These are phyloP conservation scores for Pangasius mekongensis DNA, from an alignment of 2,797 vertebrate species.

Conservation along the genomic window DNA sequence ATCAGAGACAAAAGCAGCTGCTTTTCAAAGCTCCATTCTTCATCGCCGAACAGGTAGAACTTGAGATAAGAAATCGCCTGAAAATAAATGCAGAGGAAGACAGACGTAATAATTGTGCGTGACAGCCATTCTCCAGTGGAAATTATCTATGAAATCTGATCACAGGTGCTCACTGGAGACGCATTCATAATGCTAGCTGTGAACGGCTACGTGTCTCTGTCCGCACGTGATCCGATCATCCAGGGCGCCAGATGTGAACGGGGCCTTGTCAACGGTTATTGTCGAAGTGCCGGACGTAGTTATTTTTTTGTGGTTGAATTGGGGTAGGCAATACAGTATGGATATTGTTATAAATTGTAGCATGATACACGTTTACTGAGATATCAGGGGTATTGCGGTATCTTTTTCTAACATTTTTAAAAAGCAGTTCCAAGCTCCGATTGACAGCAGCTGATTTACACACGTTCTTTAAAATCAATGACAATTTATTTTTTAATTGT, in stretches of 20 bases:
- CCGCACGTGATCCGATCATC: too few relatives aligned
- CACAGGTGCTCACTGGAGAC: too few relatives aligned
- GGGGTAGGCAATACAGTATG: not conserved
- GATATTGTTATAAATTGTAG: not conserved
- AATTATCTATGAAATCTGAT: not conserved
- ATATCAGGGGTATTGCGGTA: not conserved
- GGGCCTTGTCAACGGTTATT: not conserved
- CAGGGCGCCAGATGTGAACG: not conserved
- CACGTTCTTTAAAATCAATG: not conserved
- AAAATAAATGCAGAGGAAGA: too few relatives aligned
- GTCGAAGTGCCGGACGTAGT: not conserved
- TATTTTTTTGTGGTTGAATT: not conserved
- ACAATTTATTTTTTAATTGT: too few relatives aligned
- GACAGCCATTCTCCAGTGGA: too few relatives aligned
- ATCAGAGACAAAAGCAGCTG: not conserved
- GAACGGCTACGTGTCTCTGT: too few relatives aligned
- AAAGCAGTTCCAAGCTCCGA: too few relatives aligned
- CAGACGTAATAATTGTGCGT: too few relatives aligned
- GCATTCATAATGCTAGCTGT: too few relatives aligned
- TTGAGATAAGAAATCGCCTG: not conserved
- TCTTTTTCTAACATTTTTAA: not conserved
- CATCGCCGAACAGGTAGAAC: not conserved
- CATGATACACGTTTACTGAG: not conserved
- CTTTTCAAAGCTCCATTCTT: not conserved
- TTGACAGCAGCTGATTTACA: not conserved